phyloP scores from a whole-genome alignment of 2,113 vertebrate genomes.

The Prolemur simus region DNA sequence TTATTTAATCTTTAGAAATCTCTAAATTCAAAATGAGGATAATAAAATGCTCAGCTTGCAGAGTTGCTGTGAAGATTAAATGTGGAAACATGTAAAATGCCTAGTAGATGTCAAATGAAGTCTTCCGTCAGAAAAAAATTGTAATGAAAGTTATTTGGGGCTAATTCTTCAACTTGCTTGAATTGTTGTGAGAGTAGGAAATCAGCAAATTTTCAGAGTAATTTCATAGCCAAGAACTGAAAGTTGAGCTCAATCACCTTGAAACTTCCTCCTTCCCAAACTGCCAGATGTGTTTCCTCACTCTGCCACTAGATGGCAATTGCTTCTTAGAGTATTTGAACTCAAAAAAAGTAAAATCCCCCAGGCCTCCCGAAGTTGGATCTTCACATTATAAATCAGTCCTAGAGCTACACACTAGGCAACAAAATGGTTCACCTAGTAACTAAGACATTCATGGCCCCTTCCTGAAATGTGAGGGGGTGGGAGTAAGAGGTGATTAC shows the following conservation, averaged over 20 bases:
- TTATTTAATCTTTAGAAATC: not conserved
- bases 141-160: not conserved
- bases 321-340: not conserved
- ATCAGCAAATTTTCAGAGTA: not conserved
- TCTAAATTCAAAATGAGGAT: not conserved
- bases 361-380: not conserved
- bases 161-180: not conserved
- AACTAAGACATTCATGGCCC: not conserved
- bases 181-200: not conserved
- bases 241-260: not conserved
- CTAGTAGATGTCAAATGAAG: not conserved
- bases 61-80: not conserved
- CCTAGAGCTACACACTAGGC: not conserved
- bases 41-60: not conserved
- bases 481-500: not conserved
- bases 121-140: not conserved
- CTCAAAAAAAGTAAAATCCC: not conserved
- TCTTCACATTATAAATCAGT: not conserved
- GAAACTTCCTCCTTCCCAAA: not conserved
- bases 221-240: not conserved
- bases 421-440: not conserved
- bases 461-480: not conserved
- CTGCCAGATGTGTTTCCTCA: not conserved
- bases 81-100: not conserved
- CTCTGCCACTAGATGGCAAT: conserved; percentile 48